Conservation (phyloP, 1,140 invertebrate genomes). For the Drosophila sp. region DNA sequence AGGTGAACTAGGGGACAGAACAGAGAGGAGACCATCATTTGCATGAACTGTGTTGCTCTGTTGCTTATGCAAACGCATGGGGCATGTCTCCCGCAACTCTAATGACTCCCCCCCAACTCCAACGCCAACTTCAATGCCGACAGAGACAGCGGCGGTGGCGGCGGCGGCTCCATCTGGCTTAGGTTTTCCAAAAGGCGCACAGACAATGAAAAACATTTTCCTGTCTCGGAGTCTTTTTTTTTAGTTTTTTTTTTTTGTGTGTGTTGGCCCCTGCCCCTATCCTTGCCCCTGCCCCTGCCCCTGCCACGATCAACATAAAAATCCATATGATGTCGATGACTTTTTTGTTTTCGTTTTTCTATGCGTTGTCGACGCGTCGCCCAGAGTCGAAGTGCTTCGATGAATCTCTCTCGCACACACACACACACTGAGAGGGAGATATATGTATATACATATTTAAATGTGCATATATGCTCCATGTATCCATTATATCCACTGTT, state of each 20-base stretch:
- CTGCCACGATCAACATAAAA: constrained; percentile 56
- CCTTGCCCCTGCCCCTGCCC: constrained; percentile 13
- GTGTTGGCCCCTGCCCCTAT: constrained; percentile 29
- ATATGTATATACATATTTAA: constrained; percentile 51
- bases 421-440: not conserved
- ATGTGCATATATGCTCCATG: constrained; percentile 56
- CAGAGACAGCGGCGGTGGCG: too few species aligned
- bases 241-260: constrained; percentile 24
- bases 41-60: constrained; percentile 48
- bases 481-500: constrained; percentile 34
- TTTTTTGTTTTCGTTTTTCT: constrained; percentile 55
- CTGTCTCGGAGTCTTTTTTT: constrained; percentile 50
- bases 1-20: constrained; percentile 3
- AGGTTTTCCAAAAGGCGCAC: constrained; percentile 64
- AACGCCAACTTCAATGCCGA: constrained; percentile 22
- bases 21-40: constrained; percentile 47
- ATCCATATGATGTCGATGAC: constrained; percentile 78
- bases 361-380: constrained; percentile 41
- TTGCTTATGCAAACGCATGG: constrained; percentile 73
- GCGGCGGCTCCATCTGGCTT: constrained; percentile 36
- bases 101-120: constrained; percentile 49
- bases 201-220: constrained; percentile 79
- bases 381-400: constrained; percentile 35
- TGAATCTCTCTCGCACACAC: constrained; percentile 42
- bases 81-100: constrained; percentile 79